phyloP scores from a whole-genome alignment of 2,888 invertebrate species.

The Endomychus coccineus region DNA sequence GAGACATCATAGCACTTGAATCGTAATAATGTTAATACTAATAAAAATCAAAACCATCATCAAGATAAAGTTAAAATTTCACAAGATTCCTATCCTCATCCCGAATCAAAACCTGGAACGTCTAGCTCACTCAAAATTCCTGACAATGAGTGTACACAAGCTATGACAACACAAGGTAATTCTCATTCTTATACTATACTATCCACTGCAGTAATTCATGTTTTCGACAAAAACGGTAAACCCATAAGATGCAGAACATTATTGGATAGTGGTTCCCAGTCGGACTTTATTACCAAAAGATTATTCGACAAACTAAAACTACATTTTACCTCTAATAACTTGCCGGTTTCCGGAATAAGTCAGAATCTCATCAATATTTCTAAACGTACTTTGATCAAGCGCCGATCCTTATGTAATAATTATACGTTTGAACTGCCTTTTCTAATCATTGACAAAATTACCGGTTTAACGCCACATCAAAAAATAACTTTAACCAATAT shows the following conservation, averaged over 20 bases:
- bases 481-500: slow-evolving; percentile 4
- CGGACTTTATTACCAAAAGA: slow-evolving; percentile 1
- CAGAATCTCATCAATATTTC: slow-evolving; percentile 4
- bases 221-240: not conserved
- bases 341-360: slow-evolving; percentile 6
- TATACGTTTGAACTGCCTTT: slow-evolving; percentile 15
- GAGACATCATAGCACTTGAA: too few species aligned
- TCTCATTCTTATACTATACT: not conserved
- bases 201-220: not conserved
- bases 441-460: slow-evolving; percentile 18
- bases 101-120: too few species aligned
- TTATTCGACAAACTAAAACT: slow-evolving; percentile 2
- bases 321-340: not conserved
- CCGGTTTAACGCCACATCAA: slow-evolving; percentile 11
- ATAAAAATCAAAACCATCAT: too few species aligned
- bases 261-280: slow-evolving; percentile 3
- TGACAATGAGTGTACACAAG: slow-evolving; percentile 4
- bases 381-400: not conserved
- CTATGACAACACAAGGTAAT: slow-evolving; percentile 2
- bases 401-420: slow-evolving; percentile 13
- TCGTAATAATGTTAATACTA: too few species aligned
- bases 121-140: too few species aligned
- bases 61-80: too few species aligned
- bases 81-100: too few species aligned
- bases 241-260: not conserved